Percentiles rank a stretch among this genome's conserved stretches.
phyloP scores from a whole-genome alignment of 2,113 vertebrate species.

The Ptilonorhynchus violaceus region DNA sequence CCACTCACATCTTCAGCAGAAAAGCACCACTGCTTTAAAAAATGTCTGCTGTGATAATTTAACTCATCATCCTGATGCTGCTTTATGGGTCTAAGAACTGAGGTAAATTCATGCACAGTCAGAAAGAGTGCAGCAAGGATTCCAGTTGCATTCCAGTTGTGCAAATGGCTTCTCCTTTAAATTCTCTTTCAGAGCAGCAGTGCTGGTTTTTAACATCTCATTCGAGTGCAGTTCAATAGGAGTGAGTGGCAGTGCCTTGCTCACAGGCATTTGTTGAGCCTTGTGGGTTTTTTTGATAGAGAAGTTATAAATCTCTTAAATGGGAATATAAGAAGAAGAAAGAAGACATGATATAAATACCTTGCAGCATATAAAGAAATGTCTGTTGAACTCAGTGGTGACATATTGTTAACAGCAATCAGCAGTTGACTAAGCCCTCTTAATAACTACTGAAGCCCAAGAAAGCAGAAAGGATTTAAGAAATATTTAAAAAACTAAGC shows the following conservation, averaged over 20 bases:
- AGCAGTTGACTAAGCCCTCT: not conserved
- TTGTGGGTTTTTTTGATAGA: not conserved
- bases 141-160: not conserved
- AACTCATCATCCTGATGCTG: constrained; percentile 28
- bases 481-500: not conserved
- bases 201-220: not conserved
- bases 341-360: not conserved
- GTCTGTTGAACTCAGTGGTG: not conserved
- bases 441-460: not conserved
- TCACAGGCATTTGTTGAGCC: not conserved
- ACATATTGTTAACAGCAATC: not conserved
- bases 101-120: not conserved
- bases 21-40: not conserved
- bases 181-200: not conserved
- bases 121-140: not conserved
- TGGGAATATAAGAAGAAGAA: not conserved
- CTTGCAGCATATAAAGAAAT: not conserved
- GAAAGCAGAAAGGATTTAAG: not conserved
- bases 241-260: not conserved
- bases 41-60: constrained; percentile 11
- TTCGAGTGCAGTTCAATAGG: not conserved
- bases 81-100: constrained; percentile 9
- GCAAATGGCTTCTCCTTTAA: not conserved
- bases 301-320: not conserved
- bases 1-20: constrained; percentile 13